phyloP scores from a whole-genome alignment of 2,797 vertebrate genomes.

The Silurus aristotelis region DNA sequence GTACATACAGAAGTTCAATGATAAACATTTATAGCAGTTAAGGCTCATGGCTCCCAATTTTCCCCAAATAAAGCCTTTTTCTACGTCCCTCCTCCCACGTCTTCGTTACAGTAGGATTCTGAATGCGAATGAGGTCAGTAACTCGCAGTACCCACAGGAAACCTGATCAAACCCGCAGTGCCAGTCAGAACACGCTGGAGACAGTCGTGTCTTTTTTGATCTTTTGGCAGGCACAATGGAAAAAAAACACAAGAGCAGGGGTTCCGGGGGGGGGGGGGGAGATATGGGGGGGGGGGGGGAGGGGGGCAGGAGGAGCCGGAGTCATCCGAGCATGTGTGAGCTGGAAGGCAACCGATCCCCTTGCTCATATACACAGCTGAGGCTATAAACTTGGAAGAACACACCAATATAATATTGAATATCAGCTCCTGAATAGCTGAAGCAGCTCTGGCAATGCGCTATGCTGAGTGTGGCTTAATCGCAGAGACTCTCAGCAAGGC shows the following conservation, averaged over 20 bases:
- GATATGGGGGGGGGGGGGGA: slow-evolving; percentile 45
- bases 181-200: not conserved
- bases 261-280: slow-evolving; percentile 53
- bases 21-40: too few species aligned
- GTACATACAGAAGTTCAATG: too few species aligned
- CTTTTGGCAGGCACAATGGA: slow-evolving; percentile 73
- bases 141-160: not conserved
- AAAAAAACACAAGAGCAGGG: slow-evolving; percentile 58
- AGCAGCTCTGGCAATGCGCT: not conserved
- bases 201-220: slow-evolving; percentile 59
- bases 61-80: not conserved
- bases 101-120: not conserved
- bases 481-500: not conserved
- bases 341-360: slow-evolving; percentile 1
- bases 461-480: slow-evolving; percentile 25
- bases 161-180: not conserved
- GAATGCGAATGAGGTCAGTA: not conserved
- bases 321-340: slow-evolving; percentile 40
- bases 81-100: not conserved
- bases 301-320: slow-evolving; percentile 36
- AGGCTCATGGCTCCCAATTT: too few species aligned
- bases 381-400: slow-evolving; percentile 22
- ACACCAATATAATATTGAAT: slow-evolving; percentile 9
- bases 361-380: slow-evolving; percentile 2
- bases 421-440: slow-evolving; percentile 24